A percentile compares a stretch with the other conserved stretches of the same genome.
Evolutionary conservation across 2,113 vertebrate species (phyloP).

Genomic region (Thamnaconus septentrionalis): DNA sequence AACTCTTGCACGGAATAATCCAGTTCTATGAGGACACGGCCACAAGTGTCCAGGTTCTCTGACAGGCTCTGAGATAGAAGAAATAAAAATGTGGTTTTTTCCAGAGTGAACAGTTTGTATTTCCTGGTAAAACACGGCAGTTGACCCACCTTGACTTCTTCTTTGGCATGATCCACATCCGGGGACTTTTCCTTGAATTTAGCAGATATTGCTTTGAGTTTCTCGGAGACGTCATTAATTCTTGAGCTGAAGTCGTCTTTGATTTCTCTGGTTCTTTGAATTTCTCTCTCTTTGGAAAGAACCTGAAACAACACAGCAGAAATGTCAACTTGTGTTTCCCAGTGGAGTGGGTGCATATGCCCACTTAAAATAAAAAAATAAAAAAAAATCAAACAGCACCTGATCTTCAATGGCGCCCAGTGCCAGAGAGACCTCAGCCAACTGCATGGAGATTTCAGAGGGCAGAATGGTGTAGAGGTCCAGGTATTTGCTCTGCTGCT

Average conservation of each 20-base stretch:
- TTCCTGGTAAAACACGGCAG: background rate
- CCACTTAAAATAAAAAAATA: background rate
- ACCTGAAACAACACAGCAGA: conserved; percentile 70
- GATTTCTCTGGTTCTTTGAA: conserved; percentile 81
- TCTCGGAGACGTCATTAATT: conserved; percentile 83
- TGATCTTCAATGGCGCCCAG: conserved; percentile 87
- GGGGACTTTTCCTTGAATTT: conserved; percentile 86
- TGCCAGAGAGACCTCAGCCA: conserved; percentile 86
- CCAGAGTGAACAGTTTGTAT: background rate
- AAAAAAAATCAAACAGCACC: conserved; percentile 62
- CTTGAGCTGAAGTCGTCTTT: conserved; percentile 84
- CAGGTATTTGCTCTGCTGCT: conserved; percentile 93
- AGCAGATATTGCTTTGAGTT: conserved; percentile 80
- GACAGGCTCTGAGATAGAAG: conserved; percentile 75
- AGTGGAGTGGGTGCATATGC: background rate
- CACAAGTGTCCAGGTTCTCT: conserved; percentile 85
- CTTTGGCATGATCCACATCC: conserved; percentile 83
- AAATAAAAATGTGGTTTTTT: background rate
- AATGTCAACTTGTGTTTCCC: background rate
- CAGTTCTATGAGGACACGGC: conserved; percentile 81
- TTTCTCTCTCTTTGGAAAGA: conserved; percentile 86
- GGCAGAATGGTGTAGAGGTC: conserved; percentile 87
- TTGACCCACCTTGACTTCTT: conserved; percentile 84
- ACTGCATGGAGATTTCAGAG: conserved; percentile 87
- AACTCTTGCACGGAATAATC: conserved; percentile 86